A percentile compares a stretch with the other conserved stretches of the same genome.
Evolutionary conservation across 2,797 vertebrate genomes (phyloP).

Genomic region (Molossus molossus): DNA sequence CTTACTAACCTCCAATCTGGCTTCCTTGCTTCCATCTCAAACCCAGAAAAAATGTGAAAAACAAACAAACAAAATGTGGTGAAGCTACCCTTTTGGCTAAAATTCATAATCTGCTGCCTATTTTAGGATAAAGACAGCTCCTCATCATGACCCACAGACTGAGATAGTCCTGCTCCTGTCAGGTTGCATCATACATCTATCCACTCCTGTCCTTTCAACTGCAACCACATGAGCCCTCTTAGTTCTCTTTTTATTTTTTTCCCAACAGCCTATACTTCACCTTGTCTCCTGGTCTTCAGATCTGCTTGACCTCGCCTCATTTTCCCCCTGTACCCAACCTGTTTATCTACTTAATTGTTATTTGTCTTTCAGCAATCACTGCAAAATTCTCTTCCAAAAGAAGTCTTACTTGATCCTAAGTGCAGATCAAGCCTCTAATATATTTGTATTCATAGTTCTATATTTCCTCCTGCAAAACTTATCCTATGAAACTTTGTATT

Average conservation of each 20-base stretch:
- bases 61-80: background rate
- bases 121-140: background rate
- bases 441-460: background rate
- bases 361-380: background rate
- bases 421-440: background rate
- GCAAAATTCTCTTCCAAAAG: background rate
- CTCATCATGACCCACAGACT: too few relatives aligned
- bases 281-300: background rate
- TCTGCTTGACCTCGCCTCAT: background rate
- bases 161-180: background rate
- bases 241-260: background rate
- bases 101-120: background rate
- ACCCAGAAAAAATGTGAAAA: background rate
- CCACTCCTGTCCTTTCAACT: background rate
- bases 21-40: background rate
- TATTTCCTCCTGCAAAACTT: background rate
- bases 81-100: background rate
- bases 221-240: background rate
- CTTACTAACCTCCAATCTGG: background rate
- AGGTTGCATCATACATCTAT: background rate
- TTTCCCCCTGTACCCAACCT: background rate
- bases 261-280: rapidly evolving
- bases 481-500: background rate
- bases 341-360: background rate
- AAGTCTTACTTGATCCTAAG: background rate